Evolutionary conservation across 2,888 invertebrate species (phyloP), one percentile per base, ranked within the genome.

Genomic region (Tipula confusa): DNA sequence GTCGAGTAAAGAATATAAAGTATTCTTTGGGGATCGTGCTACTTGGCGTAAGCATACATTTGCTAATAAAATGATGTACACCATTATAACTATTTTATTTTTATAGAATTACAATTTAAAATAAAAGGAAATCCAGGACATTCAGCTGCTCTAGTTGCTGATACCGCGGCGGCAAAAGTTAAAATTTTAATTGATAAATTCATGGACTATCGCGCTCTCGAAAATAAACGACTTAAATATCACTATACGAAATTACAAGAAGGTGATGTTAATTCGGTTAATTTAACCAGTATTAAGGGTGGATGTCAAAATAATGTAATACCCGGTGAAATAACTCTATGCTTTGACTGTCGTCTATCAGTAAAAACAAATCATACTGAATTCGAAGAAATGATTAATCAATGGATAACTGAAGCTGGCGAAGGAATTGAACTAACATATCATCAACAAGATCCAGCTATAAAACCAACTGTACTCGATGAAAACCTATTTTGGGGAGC

Each of bases 261-360:
- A 28, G 96, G 96, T 1, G 93, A 95, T 87, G 93, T 96, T 0
- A 93, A 94, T 0, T 92, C 94, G 0, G 90, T 95, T 0, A 96
- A 97, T 88, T 89, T 96, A 48, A 96, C 95, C 1, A 87, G 89
- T 85, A 33, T 91, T 29, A 31, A 91, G 90, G 97, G 96, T 83
- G 97, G 97, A 24, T 92, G 95, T 0, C 96, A 96, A 89, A 89
- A 92, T 11, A 97, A 97, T 88, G 95, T 97, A 0, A 91, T 97
- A 6, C 97, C 97, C 1, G 92, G 93, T 5, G 91, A 92, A 85
- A 88, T 97, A 64, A 90, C 90, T 1, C 94, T 91, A 0, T 91
- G 91, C 84, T 93, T 94, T 87, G 94, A 94, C 86, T 64, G 64
- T 64, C 24, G 24, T 24, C 24, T 64, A 24, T 24, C 24, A 24